A percentile compares a stretch with the other conserved stretches of the same genome.
Evolutionary conservation across 2,113 vertebrate species (phyloP).

Genomic region (Poeciliopsis occidentalis): DNA sequence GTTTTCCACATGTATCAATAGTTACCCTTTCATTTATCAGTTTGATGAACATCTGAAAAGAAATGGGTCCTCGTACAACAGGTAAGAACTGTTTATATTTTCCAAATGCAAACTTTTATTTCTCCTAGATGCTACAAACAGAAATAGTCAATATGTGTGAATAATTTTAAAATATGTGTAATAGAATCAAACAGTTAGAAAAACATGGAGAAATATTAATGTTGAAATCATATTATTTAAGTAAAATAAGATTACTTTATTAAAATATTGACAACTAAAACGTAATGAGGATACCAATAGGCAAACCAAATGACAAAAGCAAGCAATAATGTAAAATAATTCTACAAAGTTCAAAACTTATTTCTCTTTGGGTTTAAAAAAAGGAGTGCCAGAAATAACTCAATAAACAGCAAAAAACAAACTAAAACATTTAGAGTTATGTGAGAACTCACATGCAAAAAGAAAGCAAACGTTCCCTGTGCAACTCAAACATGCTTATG

Average conservation of each 20-base stretch:
- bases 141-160: background rate
- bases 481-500: background rate
- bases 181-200: background rate
- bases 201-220: background rate
- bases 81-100: conserved; percentile 34
- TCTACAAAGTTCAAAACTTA: too few relatives aligned
- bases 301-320: too few relatives aligned
- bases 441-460: background rate
- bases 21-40: background rate
- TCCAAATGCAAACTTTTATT: background rate
- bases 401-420: background rate
- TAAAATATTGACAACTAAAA: too few relatives aligned
- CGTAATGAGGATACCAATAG: too few relatives aligned
- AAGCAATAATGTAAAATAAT: too few relatives aligned
- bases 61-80: conserved; percentile 61
- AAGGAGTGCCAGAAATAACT: background rate
- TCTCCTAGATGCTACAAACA: background rate
- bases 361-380: background rate
- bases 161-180: background rate
- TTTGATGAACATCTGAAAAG: background rate
- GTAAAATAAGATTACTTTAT: too few relatives aligned
- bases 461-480: background rate
- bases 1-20: background rate
- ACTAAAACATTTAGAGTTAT: background rate
- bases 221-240: background rate